Conservation (phyloP, 2,797 vertebrate genomes). For the Oophaga sylvatica region DNA sequence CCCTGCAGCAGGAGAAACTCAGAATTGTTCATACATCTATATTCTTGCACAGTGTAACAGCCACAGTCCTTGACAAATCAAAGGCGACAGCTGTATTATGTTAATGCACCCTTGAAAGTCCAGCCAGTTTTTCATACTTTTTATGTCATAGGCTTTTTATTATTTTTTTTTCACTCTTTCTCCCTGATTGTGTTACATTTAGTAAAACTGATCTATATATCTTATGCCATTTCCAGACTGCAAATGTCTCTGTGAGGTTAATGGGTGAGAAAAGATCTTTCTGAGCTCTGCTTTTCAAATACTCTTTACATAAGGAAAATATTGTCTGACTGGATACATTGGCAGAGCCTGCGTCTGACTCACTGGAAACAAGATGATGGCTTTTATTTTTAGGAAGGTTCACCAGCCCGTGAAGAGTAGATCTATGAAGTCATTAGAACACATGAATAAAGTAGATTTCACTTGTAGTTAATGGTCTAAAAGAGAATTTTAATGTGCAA, state of each 20-base stretch:
- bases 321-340: constrained; percentile 29
- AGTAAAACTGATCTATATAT: constrained; percentile 20
- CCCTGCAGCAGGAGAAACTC: constrained; percentile 8
- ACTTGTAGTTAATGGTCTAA: not conserved
- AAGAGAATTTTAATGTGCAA: not conserved
- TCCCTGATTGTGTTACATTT: constrained; percentile 49
- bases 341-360: constrained; percentile 39
- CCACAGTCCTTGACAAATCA: constrained; percentile 66
- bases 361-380: constrained; percentile 43
- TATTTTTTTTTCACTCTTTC: not conserved
- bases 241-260: constrained; percentile 29
- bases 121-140: constrained; percentile 32
- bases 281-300: constrained; percentile 29
- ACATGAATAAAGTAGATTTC: constrained; percentile 18
- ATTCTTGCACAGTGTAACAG: constrained; percentile 42
- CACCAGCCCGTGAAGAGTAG: constrained; percentile 38
- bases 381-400: constrained; percentile 54
- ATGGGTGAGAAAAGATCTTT: constrained; percentile 55
- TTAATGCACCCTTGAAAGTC: constrained; percentile 64
- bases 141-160: not conserved
- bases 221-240: constrained; percentile 19
- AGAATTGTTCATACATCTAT: constrained; percentile 58
- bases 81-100: constrained; percentile 66
- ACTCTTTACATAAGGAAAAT: constrained; percentile 12
- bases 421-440: constrained; percentile 36